Percentiles rank a stretch among this genome's conserved stretches.
phyloP scores from a whole-genome alignment of 2,113 vertebrate genomes.

The Nymphicus hollandicus region DNA sequence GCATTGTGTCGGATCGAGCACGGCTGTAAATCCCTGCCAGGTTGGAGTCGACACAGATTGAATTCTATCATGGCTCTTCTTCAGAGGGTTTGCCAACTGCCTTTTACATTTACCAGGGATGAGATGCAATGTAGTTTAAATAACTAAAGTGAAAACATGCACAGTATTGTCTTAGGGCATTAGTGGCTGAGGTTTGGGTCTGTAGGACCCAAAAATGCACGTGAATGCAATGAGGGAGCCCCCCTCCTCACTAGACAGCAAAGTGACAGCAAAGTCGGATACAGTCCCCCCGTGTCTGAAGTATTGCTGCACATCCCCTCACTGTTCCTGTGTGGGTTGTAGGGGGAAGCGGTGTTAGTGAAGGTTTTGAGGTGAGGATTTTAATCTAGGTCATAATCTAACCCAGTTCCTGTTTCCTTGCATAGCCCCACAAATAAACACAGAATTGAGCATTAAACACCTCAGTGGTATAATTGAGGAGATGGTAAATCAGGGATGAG shows the following conservation, averaged over 20 bases:
- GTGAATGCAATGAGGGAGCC: background rate
- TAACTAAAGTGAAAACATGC: background rate
- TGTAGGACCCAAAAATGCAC: background rate
- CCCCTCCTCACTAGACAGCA: background rate
- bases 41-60: background rate
- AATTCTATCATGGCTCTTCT: slow-evolving; percentile 19
- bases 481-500: background rate
- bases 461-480: background rate
- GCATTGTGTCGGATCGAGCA: background rate
- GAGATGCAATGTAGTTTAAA: slow-evolving; percentile 17
- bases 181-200: background rate
- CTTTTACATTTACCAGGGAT: slow-evolving; percentile 12
- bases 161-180: background rate
- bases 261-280: background rate
- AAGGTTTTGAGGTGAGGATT: background rate
- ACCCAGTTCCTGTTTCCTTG: background rate
- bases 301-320: background rate
- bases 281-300: background rate
- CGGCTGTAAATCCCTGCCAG: background rate
- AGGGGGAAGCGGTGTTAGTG: background rate
- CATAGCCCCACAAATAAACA: background rate
- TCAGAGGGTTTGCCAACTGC: background rate
- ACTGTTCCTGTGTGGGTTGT: background rate
- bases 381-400: background rate
- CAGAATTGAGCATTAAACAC: background rate